Percentiles rank a stretch among this genome's conserved stretches.
phyloP scores from a whole-genome alignment of 2,888 invertebrate genomes.

The Drosophila yooni region DNA sequence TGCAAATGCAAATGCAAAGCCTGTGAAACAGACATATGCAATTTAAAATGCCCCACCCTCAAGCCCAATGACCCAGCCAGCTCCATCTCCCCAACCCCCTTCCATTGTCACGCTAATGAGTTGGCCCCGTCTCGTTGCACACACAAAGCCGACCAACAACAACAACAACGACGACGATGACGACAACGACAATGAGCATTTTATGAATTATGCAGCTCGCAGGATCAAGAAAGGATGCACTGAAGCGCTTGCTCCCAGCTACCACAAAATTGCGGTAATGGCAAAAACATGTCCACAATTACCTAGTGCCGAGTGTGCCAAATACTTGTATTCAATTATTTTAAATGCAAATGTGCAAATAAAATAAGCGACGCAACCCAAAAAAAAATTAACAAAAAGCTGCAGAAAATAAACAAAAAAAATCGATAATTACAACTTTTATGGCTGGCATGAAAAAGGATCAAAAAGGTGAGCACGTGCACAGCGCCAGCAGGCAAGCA shows the following conservation, averaged over 20 bases:
- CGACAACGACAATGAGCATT: conserved; percentile 53
- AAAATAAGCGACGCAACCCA: conserved; percentile 34
- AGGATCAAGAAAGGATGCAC: conserved; percentile 59
- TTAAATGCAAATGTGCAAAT: conserved; percentile 65
- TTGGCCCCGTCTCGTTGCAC: conserved; percentile 45
- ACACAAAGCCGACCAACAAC: conserved; percentile 30
- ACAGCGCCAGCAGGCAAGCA: conserved; percentile 43
- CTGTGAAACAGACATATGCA: conserved; percentile 63
- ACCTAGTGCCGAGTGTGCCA: conserved; percentile 17
- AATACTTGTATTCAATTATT: conserved; percentile 62
- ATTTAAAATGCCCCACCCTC: conserved; percentile 30
- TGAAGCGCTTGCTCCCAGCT: conserved; percentile 49
- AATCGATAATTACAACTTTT: conserved; percentile 67
- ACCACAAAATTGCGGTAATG: conserved; percentile 68
- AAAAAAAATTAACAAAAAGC: conserved; percentile 4
- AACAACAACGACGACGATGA: conserved; percentile 30
- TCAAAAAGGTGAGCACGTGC: conserved; percentile 72
- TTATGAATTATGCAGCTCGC: conserved; percentile 66
- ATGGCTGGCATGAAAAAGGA: conserved; percentile 61
- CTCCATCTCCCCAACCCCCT: not conserved
- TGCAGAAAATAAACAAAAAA: conserved; percentile 23
- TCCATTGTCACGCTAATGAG: conserved; percentile 67
- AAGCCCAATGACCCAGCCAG: conserved; percentile 12
- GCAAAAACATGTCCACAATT: conserved; percentile 32
- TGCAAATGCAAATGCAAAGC: conserved; percentile 77